phyloP scores from a whole-genome alignment of 2,113 vertebrate genomes.

The Eleginops maclovinus region DNA sequence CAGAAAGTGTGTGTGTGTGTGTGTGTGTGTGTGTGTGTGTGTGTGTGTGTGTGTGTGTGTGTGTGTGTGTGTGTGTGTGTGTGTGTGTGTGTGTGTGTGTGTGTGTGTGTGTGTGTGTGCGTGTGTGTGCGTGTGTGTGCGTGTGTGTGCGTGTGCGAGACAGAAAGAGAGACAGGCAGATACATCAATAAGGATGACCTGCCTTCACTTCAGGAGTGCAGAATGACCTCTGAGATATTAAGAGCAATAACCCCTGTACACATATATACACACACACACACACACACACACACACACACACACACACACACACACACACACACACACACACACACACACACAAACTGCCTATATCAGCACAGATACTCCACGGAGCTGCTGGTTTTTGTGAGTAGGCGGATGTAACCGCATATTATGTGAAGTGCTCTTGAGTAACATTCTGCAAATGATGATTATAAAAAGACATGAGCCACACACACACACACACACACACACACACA shows the following conservation, averaged over 20 bases:
- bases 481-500: constrained; percentile 38
- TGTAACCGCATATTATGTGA: constrained; percentile 54
- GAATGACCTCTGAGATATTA: constrained; percentile 74
- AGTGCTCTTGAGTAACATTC: constrained; percentile 58
- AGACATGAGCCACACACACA: constrained; percentile 32
- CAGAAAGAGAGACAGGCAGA: constrained; percentile 45
- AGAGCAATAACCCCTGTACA: constrained; percentile 73
- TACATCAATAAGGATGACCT: constrained; percentile 70
- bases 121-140: constrained; percentile 22
- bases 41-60: constrained; percentile 31
- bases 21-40: constrained; percentile 35
- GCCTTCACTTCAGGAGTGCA: constrained; percentile 74
- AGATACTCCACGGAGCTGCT: constrained; percentile 32
- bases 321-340: constrained; percentile 33
- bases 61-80: constrained; percentile 21
- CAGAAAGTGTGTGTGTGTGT: constrained; percentile 41
- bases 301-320: constrained; percentile 35
- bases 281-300: constrained; percentile 40
- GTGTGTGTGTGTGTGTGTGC: constrained; percentile 33
- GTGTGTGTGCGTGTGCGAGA: not conserved
- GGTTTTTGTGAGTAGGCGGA: constrained; percentile 49
- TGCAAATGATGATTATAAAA: constrained; percentile 45
- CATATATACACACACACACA: constrained; percentile 22
- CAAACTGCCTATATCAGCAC: constrained; percentile 21
- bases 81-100: constrained; percentile 1